Conservation (phyloP, 2,113 vertebrate species). For the Spea bombifrons region DNA sequence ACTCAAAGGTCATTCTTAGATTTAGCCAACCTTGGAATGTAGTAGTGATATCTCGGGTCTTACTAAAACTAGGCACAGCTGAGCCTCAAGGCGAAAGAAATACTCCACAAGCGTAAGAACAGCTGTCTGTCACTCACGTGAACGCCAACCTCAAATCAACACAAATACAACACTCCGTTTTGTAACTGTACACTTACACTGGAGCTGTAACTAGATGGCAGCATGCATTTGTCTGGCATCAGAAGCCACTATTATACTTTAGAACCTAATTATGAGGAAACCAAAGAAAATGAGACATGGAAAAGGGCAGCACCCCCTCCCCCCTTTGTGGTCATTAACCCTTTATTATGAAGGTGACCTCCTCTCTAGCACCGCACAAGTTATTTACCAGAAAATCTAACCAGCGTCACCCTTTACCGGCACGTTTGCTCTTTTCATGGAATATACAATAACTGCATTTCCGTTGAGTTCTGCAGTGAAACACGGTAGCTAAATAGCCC, state of each 20-base stretch:
- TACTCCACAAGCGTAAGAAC: background rate
- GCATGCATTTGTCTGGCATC: background rate
- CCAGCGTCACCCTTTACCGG: too few species aligned
- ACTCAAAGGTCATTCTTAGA: background rate
- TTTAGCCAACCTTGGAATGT: background rate
- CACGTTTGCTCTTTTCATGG: too few species aligned
- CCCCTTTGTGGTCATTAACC: too few species aligned
- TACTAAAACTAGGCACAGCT: slow-evolving; percentile 3
- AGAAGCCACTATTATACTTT: background rate
- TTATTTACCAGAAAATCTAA: too few species aligned
- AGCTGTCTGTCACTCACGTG: background rate
- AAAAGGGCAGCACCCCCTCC: background rate
- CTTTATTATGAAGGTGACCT: too few species aligned
- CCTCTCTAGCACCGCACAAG: too few species aligned
- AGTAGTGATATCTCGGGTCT: background rate
- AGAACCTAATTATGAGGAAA: background rate
- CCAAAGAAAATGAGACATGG: background rate
- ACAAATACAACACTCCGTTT: background rate
- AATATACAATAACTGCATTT: background rate
- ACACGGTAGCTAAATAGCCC: background rate
- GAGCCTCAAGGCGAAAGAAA: background rate
- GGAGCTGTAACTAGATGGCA: background rate
- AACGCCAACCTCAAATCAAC: background rate
- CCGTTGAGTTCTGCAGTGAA: background rate
- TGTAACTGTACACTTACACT: background rate